Evolutionary conservation across 2,888 invertebrate species (phyloP).

Genomic region (Calephelis perditalis): DNA sequence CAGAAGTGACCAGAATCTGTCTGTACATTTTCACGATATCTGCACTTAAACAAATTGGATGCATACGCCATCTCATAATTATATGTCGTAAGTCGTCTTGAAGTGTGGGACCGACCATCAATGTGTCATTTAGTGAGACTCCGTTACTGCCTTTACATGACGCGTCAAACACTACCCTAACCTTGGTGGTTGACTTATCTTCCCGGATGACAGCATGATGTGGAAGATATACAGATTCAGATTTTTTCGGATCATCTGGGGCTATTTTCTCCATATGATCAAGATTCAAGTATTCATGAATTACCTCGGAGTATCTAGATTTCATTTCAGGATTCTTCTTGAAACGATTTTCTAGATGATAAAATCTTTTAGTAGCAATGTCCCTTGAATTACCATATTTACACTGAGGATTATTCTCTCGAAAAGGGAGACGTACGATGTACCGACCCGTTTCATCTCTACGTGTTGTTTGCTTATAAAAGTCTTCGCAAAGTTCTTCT

Average conservation of each 20-base stretch:
- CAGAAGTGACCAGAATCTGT: background rate
- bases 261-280: constrained; percentile 14
- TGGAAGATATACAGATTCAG: constrained; percentile 30
- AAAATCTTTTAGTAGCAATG: background rate
- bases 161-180: constrained; percentile 33
- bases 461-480: constrained; percentile 15
- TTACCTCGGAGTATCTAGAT: constrained; percentile 5
- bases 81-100: background rate
- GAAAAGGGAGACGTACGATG: too few relatives aligned
- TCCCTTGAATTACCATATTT: too few relatives aligned
- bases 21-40: background rate
- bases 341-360: constrained; percentile 8
- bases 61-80: background rate
- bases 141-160: background rate
- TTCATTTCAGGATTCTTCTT: constrained; percentile 7
- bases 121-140: background rate
- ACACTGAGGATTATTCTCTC: too few relatives aligned
- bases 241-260: background rate
- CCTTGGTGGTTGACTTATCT: constrained; percentile 31
- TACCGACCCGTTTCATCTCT: background rate
- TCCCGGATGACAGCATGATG: constrained; percentile 35
- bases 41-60: background rate
- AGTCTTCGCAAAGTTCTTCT: constrained; percentile 5
- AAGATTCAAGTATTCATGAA: constrained; percentile 14
- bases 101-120: background rate